phyloP scores from a whole-genome alignment of 2,888 invertebrate species.

The Coelogynopora nodosa region DNA sequence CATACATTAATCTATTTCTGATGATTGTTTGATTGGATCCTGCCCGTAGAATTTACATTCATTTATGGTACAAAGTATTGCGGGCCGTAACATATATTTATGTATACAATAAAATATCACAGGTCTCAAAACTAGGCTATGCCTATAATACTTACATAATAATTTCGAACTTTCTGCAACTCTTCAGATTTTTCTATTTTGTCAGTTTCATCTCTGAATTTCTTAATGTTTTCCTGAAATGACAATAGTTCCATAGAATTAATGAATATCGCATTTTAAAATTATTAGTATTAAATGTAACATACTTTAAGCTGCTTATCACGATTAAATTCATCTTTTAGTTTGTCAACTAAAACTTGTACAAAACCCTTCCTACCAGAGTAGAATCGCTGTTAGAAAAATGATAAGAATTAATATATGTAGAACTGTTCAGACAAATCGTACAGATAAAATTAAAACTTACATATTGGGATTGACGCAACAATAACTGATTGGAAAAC shows the following conservation, averaged over 20 bases:
- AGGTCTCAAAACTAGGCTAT: not conserved
- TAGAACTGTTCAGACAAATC: not conserved
- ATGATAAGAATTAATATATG: not conserved
- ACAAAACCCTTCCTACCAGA: conserved; percentile 67
- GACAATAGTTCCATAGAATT: conserved; percentile 9
- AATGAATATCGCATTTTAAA: not conserved
- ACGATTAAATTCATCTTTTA: conserved; percentile 85
- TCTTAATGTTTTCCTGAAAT: conserved; percentile 76
- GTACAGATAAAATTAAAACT: not conserved
- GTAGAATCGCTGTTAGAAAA: not conserved
- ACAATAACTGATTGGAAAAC: not conserved
- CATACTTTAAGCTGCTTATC: conserved; percentile 89
- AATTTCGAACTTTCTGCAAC: conserved; percentile 75
- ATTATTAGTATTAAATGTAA: conserved; percentile 28
- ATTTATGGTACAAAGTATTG: too few relatives aligned
- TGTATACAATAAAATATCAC: too few relatives aligned
- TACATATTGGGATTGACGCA: not conserved
- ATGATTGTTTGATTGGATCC: too few relatives aligned
- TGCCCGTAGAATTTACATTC: too few relatives aligned
- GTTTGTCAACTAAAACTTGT: conserved; percentile 81
- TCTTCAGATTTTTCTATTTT: conserved; percentile 95
- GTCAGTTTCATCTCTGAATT: conserved; percentile 90
- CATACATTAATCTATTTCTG: too few relatives aligned
- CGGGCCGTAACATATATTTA: too few relatives aligned
- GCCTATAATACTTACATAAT: conserved; percentile 62